Base-by-base conservation (phyloP, 2,888 invertebrate species). In the Electrophaes corylata region DNA sequence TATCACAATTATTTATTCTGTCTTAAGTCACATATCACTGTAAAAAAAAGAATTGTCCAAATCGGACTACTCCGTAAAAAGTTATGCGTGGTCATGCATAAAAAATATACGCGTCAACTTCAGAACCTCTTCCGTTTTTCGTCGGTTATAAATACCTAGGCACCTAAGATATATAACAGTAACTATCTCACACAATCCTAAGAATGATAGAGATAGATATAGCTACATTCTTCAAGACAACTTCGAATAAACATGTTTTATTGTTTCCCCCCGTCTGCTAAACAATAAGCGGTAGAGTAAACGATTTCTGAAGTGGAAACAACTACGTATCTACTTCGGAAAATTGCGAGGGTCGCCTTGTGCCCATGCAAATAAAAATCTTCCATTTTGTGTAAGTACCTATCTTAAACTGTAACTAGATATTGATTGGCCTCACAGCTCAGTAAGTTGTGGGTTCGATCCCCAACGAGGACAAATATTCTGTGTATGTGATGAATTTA, bases 291-390 rank as follows among this genome's bases (percentile, higher is more conserved):
- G 62, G 46, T 20, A 55, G 51, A 50, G 33, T 62, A 65, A 62
- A 58, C 62, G 59, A 60, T 64, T 65, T 64, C 61, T 61, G 46
- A 39, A 64, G 61, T 59, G 57, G 57, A 60, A 53, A 61, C 56
- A 59, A 53, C 60, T 37, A 49, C 56, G 2, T 31, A 60, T 44
- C 56, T 63, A 57, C 62, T 60, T n/a, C 62, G 20, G 60, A 57
- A 59, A 56, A 60, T 60, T 55, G 49, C 47, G 54, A 48, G 33
- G 48, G 39, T 49, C n/a, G 23, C 40, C 37, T 6, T 35, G 54
- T 26, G 26, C 54, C 47, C 39, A 46, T 50, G 40, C 40, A 53
- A 53, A 58, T 31, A 39, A 48, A n/a, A 1, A 29, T 39, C 11
- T 10, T 12, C 29, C 37, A 52, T 57, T 33, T 37, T 35, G 18